Evolutionary conservation across 2,888 invertebrate species (phyloP).

Genomic region (Plagiodera versicolora): DNA sequence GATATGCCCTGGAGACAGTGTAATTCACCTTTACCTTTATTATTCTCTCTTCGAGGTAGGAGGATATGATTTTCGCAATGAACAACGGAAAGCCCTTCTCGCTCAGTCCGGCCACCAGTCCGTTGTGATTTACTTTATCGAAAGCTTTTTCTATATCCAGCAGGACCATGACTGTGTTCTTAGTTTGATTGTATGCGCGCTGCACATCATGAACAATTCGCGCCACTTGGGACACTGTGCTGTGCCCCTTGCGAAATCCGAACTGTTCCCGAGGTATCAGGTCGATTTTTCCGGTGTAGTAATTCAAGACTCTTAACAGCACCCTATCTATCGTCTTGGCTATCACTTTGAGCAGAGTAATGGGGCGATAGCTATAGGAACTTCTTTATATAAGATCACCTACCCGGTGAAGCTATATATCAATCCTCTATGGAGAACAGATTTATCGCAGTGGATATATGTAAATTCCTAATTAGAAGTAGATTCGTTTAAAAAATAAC

Average conservation of each 20-base stretch:
- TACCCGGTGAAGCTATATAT: no score
- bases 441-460: no score
- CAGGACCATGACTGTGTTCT: constrained; percentile 9
- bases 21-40: background rate
- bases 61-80: background rate
- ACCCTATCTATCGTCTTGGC: constrained; percentile 36
- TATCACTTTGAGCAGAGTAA: constrained; percentile 24
- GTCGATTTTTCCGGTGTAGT: background rate
- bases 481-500: no score
- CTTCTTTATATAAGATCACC: no score
- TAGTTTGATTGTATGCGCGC: constrained; percentile 6
- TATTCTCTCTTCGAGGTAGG: background rate
- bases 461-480: no score
- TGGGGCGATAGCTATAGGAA: constrained; percentile 36
- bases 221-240: constrained; percentile 15
- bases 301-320: constrained; percentile 17
- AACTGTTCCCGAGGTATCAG: constrained; percentile 13
- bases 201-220: constrained; percentile 13
- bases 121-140: constrained; percentile 13
- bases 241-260: constrained; percentile 21
- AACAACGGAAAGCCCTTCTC: background rate
- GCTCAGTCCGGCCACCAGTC: constrained; percentile 2
- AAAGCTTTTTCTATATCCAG: constrained; percentile 21
- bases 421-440: no score
- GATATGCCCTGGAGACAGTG: background rate